Percentiles rank a stretch among this genome's conserved stretches.
phyloP scores from a whole-genome alignment of 2,797 vertebrate genomes.

The Thripadectes ignobilis region DNA sequence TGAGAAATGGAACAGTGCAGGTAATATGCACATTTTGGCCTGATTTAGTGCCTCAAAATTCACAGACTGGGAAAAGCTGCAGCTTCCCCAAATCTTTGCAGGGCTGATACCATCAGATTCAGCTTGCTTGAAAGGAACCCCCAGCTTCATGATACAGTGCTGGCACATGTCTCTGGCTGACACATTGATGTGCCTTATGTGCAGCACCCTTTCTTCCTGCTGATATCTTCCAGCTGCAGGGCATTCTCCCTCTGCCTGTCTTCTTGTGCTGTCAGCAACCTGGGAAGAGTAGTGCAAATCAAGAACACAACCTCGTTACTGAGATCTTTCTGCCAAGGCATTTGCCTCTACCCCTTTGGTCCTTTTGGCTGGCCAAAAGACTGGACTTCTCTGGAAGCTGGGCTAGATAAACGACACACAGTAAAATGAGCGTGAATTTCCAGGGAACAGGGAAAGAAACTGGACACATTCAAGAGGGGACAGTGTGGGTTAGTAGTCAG shows the following conservation, averaged over 20 bases:
- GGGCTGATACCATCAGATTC: background rate
- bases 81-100: background rate
- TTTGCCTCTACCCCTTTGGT: background rate
- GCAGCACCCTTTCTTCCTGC: constrained; percentile 62
- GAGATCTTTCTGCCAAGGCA: background rate
- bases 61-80: background rate
- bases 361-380: background rate
- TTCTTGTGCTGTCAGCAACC: constrained; percentile 63
- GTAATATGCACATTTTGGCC: background rate
- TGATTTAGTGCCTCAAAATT: background rate
- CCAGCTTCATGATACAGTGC: background rate
- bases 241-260: constrained; percentile 57
- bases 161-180: background rate
- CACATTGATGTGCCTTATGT: background rate
- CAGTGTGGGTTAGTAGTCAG: too few relatives aligned
- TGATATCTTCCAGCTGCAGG: constrained; percentile 49
- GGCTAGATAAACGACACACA: background rate
- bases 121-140: background rate
- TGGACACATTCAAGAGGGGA: background rate
- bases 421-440: background rate
- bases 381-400: background rate
- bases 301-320: background rate
- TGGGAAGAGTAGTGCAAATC: constrained; percentile 18
- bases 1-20: background rate
- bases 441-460: background rate